Evolutionary conservation across 2,888 invertebrate species (phyloP).

Genomic region (Aphidoletes aphidimyza): DNA sequence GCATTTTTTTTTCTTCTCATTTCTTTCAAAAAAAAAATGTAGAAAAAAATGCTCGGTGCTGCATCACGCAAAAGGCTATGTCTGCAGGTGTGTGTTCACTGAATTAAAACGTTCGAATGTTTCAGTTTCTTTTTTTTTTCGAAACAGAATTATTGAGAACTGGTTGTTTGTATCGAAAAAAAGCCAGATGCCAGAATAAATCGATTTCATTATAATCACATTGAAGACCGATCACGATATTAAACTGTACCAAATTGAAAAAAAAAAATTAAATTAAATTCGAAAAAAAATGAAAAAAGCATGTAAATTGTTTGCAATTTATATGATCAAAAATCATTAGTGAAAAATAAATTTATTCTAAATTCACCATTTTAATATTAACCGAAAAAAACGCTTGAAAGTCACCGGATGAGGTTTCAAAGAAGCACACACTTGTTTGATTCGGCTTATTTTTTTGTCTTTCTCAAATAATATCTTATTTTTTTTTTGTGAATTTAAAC

Average conservation of each 20-base stretch:
- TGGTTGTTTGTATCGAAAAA: neutral
- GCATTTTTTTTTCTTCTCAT: neutral
- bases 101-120: neutral
- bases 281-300: neutral
- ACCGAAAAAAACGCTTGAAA: neutral
- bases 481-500: neutral
- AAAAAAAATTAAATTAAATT: constrained; percentile 13
- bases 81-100: constrained; percentile 23
- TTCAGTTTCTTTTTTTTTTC: neutral
- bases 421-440: constrained; percentile 2
- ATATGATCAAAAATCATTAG: no score
- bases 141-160: no score
- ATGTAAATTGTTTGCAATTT: neutral
- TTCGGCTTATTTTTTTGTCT: no score
- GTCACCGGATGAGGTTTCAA: neutral
- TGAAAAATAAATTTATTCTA: neutral
- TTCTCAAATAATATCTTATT: neutral
- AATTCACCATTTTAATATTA: no score
- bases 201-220: neutral
- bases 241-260: neutral
- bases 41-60: neutral
- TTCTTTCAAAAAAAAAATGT: neutral
- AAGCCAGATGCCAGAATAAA: constrained; percentile 37
- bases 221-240: neutral
- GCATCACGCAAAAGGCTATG: constrained; percentile 28